phyloP scores from a whole-genome alignment of 2,113 vertebrate species.

The Psephotus haematonotus region DNA sequence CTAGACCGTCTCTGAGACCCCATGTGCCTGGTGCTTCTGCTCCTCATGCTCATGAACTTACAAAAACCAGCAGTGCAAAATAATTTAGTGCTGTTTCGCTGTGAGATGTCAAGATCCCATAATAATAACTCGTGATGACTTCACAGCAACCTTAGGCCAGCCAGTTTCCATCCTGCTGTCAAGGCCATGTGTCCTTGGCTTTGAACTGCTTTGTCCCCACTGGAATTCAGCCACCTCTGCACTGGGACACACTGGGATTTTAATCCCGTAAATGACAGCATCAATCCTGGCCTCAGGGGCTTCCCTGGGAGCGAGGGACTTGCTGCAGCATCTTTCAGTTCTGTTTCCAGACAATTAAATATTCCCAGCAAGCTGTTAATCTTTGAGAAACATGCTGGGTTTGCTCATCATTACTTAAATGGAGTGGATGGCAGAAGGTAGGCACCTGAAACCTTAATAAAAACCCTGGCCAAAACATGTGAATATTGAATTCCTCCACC shows the following conservation, averaged over 20 bases:
- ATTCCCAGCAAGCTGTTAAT: neutral
- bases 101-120: neutral
- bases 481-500: neutral
- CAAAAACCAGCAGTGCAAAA: neutral
- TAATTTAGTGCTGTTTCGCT: neutral
- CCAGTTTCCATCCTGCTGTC: neutral
- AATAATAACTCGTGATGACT: neutral
- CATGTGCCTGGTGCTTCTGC: neutral
- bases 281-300: neutral
- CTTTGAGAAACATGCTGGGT: neutral
- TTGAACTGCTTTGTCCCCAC: neutral
- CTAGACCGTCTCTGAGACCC: neutral
- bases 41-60: neutral
- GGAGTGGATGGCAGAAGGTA: conserved; percentile 8
- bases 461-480: neutral
- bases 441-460: neutral
- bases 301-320: neutral
- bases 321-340: neutral
- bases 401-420: conserved; percentile 26
- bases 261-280: conserved; percentile 1
- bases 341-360: neutral
- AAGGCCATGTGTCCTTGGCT: conserved; percentile 12
- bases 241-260: conserved; percentile 1
- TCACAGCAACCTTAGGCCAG: neutral
- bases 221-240: conserved; percentile 15